Evolutionary conservation across 1,140 invertebrate species (phyloP).

Genomic region (Antheraea pernyi): DNA sequence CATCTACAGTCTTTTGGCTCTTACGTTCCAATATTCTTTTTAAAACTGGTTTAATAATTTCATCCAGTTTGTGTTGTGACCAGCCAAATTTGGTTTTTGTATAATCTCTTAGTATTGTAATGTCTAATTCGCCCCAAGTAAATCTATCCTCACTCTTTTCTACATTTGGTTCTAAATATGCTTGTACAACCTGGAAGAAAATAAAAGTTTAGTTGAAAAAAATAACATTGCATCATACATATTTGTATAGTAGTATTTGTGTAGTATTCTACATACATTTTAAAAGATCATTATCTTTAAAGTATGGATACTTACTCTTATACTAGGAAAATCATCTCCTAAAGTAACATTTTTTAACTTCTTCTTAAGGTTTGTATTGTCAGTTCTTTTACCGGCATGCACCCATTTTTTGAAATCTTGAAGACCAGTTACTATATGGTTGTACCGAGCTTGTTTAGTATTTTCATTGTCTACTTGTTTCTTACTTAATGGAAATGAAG

Average conservation of each 20-base stretch:
- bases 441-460: constrained; percentile 49
- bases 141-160: constrained; percentile 93
- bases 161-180: constrained; percentile 93
- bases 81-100: constrained; percentile 93
- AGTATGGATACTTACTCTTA: constrained; percentile 57
- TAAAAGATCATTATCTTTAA: too few species aligned
- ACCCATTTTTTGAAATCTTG: constrained; percentile 89
- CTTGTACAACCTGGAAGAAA: constrained; percentile 88
- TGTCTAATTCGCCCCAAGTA: constrained; percentile 92
- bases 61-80: constrained; percentile 90
- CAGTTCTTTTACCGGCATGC: constrained; percentile 75
- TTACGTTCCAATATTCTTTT: constrained; percentile 86
- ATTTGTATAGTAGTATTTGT: too few species aligned
- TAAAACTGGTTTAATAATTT: constrained; percentile 91
- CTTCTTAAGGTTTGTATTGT: constrained; percentile 83
- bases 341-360: constrained; percentile 90
- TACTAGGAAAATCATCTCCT: constrained; percentile 83
- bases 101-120: constrained; percentile 88
- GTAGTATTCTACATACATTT: too few species aligned
- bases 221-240: too few species aligned
- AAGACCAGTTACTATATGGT: constrained; percentile 79
- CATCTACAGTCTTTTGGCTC: constrained; percentile 85
- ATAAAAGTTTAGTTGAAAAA: too few species aligned
- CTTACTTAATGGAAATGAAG: constrained; percentile 87
- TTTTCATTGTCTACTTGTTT: constrained; percentile 63